Evolutionary conservation across 2,797 vertebrate species (phyloP).

Genomic region (Perodicticus potto): DNA sequence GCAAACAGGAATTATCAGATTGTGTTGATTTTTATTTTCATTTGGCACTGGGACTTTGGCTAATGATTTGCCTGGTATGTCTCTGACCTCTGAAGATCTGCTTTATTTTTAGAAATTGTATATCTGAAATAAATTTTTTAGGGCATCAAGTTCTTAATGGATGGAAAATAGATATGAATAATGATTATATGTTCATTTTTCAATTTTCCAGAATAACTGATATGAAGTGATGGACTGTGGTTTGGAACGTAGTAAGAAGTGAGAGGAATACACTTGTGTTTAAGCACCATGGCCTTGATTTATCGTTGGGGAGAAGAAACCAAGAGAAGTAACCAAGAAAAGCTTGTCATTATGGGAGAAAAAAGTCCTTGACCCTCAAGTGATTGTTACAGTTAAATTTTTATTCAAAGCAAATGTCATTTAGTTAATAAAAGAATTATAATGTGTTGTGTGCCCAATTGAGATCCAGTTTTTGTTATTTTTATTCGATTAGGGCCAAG

Average conservation of each 20-base stretch:
- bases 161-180: constrained; percentile 51
- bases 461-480: constrained; percentile 76
- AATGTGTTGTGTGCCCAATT: constrained; percentile 78
- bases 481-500: constrained; percentile 71
- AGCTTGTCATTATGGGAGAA: constrained; percentile 85
- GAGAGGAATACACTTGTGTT: constrained; percentile 85
- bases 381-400: constrained; percentile 87
- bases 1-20: constrained; percentile 45
- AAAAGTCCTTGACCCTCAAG: constrained; percentile 80
- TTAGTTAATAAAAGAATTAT: constrained; percentile 83
- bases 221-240: constrained; percentile 69
- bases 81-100: constrained; percentile 51
- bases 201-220: constrained; percentile 82
- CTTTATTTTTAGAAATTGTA: constrained; percentile 39
- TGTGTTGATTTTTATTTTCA: constrained; percentile 38
- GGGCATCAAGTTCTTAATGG: constrained; percentile 52
- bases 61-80: not conserved
- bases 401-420: constrained; percentile 88
- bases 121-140: constrained; percentile 42
- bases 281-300: constrained; percentile 89
- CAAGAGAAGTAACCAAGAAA: constrained; percentile 82
- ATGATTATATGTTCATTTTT: constrained; percentile 38
- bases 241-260: constrained; percentile 67
- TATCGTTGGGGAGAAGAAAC: constrained; percentile 87
- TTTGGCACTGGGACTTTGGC: constrained; percentile 39